These are phyloP conservation scores for Theodoxus fluviatilis DNA, from an alignment of 2,888 invertebrate genomes.

Conservation along the genomic window DNA sequence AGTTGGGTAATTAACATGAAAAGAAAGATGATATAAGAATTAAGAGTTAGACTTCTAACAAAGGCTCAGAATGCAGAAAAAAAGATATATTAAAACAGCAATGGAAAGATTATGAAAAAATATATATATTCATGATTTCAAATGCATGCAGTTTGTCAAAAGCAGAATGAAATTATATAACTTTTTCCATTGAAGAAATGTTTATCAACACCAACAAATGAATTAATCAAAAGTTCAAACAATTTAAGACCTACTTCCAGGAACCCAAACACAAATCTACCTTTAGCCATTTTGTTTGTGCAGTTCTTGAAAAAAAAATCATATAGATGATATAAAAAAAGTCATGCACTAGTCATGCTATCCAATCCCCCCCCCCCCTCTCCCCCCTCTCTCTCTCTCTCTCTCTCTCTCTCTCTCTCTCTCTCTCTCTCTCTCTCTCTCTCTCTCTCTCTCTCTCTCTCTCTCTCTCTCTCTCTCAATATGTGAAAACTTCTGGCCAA, in stretches of 20 bases:
- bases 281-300: not conserved
- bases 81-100: not conserved
- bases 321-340: not conserved
- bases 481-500: not conserved
- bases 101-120: not conserved
- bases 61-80: not conserved
- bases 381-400: not conserved
- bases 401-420: not conserved
- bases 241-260: too few relatives aligned
- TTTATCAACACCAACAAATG: too few relatives aligned
- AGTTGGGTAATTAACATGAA: too few relatives aligned
- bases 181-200: too few relatives aligned
- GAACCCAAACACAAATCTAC: not conserved
- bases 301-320: not conserved
- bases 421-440: slow-evolving; percentile 12
- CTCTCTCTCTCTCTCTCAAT: slow-evolving; percentile 13
- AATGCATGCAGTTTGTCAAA: too few relatives aligned
- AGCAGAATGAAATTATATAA: not conserved
- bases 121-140: too few relatives aligned
- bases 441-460: not conserved
- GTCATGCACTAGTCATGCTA: too few relatives aligned
- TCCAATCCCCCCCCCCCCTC: too few relatives aligned
- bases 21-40: not conserved
- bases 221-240: too few relatives aligned
- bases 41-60: not conserved